Conservation (phyloP, 2,888 invertebrate genomes). For the Arctia plantaginis region DNA sequence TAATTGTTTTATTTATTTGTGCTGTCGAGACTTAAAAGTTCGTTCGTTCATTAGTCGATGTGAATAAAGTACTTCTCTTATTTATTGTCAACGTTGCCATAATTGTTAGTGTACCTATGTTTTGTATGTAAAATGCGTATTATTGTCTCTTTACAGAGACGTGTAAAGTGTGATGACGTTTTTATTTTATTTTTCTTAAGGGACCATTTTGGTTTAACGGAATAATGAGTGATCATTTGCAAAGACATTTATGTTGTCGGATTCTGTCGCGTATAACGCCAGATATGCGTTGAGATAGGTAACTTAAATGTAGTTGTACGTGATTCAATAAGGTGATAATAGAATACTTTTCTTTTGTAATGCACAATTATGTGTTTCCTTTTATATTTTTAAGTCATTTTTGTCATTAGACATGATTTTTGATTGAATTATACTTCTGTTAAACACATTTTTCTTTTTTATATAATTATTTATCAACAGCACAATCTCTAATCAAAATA, state of each 20-base stretch:
- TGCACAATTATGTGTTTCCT: constrained; percentile 81
- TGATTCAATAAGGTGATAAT: constrained; percentile 80
- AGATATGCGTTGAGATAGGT: constrained; percentile 63
- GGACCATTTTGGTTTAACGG: constrained; percentile 82
- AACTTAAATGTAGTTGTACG: constrained; percentile 52
- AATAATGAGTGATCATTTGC: constrained; percentile 60
- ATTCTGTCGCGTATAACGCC: constrained; percentile 71
- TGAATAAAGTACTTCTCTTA: constrained; percentile 80
- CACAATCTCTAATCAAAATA: constrained; percentile 73
- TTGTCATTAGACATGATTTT: constrained; percentile 67
- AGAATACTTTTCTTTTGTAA: constrained; percentile 78
- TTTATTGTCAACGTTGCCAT: constrained; percentile 87
- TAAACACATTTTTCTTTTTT: constrained; percentile 72
- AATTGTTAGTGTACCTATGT: constrained; percentile 84
- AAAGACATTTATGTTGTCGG: constrained; percentile 54
- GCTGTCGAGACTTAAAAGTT: constrained; percentile 73
- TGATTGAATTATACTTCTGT: constrained; percentile 53
- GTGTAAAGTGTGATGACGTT: constrained; percentile 80
- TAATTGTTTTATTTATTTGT: constrained; percentile 69
- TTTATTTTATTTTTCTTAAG: constrained; percentile 83
- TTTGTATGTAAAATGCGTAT: constrained; percentile 82
- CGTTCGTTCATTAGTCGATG: constrained; percentile 69
- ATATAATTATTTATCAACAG: constrained; percentile 72
- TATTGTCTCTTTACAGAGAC: constrained; percentile 75
- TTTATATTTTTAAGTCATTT: constrained; percentile 70